Base-by-base conservation (phyloP, 2,888 invertebrate genomes). In the Patella depressa region DNA sequence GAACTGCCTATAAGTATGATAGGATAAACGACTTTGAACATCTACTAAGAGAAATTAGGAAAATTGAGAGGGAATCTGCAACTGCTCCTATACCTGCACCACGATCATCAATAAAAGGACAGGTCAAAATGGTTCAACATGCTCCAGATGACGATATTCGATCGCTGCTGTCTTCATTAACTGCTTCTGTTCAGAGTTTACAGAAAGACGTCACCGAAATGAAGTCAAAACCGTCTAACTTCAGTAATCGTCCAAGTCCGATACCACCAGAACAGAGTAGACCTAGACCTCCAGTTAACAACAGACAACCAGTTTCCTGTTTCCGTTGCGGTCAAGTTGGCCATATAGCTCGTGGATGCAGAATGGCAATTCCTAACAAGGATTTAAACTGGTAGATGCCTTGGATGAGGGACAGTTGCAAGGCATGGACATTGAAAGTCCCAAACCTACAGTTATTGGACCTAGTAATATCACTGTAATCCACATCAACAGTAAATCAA, bases 241-340 rank as follows among this genome's bases (percentile, higher is more conserved):
- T 7, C 7, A 12, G 17, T 59, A 7, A 12, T 14, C 59, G 5
- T 17, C 59, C 11, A 14, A 14, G 7, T 7, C 11, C 59, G 19
- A 59, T 7, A 15, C 9, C 59, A 59, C 5, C 14, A 7, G 0
- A 14, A 19, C 15, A 14, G 11, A 15, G n/a, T n/a, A 59, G 7
- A 14, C 3, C 17, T 14, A 14, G 17, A 19, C 15, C 15, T 15
- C 17, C 59, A 59, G 15, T n/a, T 59, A 59, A 17, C 17, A 14
- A 17, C 17, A 17, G 59, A n/a, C 59, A 59, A 59, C 15, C 59
- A 19, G 19, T 59, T 14, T n/a, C 59, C n/a, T 59, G 59, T 59
- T 59, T 59, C 59, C 59, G 59, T 15, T 59, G 59, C 19, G 59
- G 59, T 59, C 59, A 59, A 14, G 59, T n/a, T n/a, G 59, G 59